These are phyloP conservation scores for Silurus aristotelis DNA, from an alignment of 2,797 vertebrate genomes.

Conservation along the genomic window DNA sequence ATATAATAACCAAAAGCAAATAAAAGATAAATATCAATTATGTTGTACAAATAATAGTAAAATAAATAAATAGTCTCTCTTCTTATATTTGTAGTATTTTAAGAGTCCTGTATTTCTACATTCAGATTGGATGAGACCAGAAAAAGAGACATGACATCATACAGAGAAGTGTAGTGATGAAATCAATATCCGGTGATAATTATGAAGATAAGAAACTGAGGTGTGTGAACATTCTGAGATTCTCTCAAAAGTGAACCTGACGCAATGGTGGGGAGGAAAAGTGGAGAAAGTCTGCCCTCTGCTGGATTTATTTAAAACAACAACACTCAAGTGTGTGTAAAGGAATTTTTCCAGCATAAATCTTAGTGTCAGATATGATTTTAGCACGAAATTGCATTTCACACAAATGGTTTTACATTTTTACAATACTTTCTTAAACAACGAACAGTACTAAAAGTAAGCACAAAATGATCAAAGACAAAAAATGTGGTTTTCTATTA, in stretches of 20 bases:
- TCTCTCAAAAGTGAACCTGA: neutral
- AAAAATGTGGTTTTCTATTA: neutral
- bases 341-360: neutral
- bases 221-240: neutral
- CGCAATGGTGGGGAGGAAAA: neutral
- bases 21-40: neutral
- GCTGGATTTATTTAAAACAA: neutral
- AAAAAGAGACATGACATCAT: neutral
- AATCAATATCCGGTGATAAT: neutral
- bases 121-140: neutral
- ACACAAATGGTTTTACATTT: neutral
- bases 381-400: neutral
- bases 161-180: neutral
- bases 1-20: too few species aligned
- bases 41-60: neutral
- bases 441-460: neutral
- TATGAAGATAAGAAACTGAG: neutral
- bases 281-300: slow-evolving; percentile 17
- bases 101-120: neutral
- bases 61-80: neutral
- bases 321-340: neutral
- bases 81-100: neutral
- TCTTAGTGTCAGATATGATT: too few species aligned
- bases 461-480: too few species aligned
- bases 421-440: neutral